Evolutionary conservation across 2,797 vertebrate species (phyloP).

Genomic region (Leptodactylus fallax): DNA sequence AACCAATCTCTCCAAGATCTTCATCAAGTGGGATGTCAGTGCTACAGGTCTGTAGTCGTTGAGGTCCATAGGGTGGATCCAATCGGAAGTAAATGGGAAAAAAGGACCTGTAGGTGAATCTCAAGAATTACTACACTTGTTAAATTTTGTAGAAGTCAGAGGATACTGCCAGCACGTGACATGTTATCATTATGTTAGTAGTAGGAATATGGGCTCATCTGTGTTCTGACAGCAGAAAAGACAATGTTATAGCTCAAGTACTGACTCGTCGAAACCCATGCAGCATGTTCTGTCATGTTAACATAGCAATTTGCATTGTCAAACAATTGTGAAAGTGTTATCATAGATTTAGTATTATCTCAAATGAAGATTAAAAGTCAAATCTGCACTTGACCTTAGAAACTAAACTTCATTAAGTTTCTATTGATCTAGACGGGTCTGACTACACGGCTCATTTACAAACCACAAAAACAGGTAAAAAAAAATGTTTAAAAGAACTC

Average conservation of each 20-base stretch:
- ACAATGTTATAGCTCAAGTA: background rate
- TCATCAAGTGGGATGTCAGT: no score
- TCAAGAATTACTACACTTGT: background rate
- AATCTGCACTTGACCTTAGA: conserved; percentile 9
- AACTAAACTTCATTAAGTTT: conserved; percentile 1
- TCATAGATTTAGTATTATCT: background rate
- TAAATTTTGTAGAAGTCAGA: background rate
- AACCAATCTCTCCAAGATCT: no score
- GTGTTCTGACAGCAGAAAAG: background rate
- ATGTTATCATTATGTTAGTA: background rate
- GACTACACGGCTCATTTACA: background rate
- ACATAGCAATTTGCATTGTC: background rate
- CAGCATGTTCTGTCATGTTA: background rate
- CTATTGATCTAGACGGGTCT: background rate
- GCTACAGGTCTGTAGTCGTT: no score
- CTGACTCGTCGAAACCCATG: background rate
- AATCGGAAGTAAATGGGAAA: background rate
- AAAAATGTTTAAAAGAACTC: background rate
- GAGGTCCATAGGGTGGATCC: no score
- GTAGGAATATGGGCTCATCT: background rate
- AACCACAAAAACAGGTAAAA: background rate
- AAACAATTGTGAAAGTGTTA: background rate
- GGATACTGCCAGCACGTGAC: background rate
- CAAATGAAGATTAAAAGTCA: background rate
- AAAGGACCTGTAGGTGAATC: background rate